Base-by-base conservation (phyloP, 2,888 invertebrate genomes). In the Diaphora mendica region DNA sequence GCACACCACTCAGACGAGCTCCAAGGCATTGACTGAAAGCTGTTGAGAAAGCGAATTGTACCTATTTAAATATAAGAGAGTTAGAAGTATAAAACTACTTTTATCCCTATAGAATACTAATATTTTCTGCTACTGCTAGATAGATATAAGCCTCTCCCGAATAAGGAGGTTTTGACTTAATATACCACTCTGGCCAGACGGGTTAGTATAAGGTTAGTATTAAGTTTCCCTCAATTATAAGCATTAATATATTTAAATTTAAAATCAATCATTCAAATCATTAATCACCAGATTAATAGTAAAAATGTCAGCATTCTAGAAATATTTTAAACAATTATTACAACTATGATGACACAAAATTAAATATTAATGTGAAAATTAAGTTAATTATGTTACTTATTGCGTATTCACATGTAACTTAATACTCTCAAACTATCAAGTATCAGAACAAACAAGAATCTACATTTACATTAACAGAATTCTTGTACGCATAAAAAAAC, bases 1-100 rank as follows among this genome's bases (percentile, higher is more conserved):
- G 87, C 87, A 85, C 88, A 87, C 89, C 86, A 84, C 86, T 87
- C 79, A 70, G 80, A 76, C 73, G 73, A 44, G 71, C 48, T 73
- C 59, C 75, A 80, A 87, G 86, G 79, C 75, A 78, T 69, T 35
- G 79, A 73, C 81, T 80, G 64, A 71, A 17, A 74, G 84, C 85
- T 81, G 35, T 35, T 15, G 8, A 68, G 67, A 20, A 62, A 62
- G 62, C 62, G 62, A 26, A 5, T 55, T n/a, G 2, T 26, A 30
- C 4, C 1, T 26, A 59, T 62, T 30, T 17, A 59, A 59, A 59
- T 59, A 59, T 26, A 26, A 59, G 26, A 13, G 4, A 13, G 13
- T 59, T 4, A 26, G 3, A 26, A 26, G 13, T 26, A 39, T 39
- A 39, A 39, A 39, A 39, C 39, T 39, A 39, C 9, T 39, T 44